Base-by-base conservation (phyloP, 1,140 invertebrate species). In the Himalopsyche phryganea region DNA sequence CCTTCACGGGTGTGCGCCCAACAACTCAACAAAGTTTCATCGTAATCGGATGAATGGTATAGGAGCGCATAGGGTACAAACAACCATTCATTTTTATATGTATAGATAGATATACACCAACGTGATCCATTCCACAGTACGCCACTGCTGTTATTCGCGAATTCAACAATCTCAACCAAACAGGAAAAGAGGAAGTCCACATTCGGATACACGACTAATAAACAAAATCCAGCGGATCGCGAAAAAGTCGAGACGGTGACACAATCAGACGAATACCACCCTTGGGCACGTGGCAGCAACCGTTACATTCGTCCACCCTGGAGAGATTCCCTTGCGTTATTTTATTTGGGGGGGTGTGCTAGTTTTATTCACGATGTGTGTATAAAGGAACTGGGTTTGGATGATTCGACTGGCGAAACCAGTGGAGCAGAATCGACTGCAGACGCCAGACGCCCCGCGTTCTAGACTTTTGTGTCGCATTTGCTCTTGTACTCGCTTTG, bases 371-470 rank as follows among this genome's bases (percentile, higher is more conserved):
- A 49, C 45, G 58, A 54, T 36, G 36, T 53, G 50, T 57, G 59
- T 61, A 56, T 50, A 15, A 44, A 28, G 50, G 60, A 50, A 58
- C 44, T 53, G 45, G 54, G 60, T 61, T 32, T 42, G 49, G 42
- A 40, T 47, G 40, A 53, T 53, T 60, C 58, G 58, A 40, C 45
- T 42, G 50, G 47, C 40, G 44, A 45, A 53, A 45, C 38, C 60
- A 54, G 50, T 62, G 60, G 33, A 62, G 60, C 60, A 61, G 60
- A 58, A 61, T 48, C 54, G 50, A 40, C 60, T 53, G 35, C 58
- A 60, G 60, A 61, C 60, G 57, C 48, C 54, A 57, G 59, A 61
- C 59, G 59, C 59, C 53, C 59, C 23, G 33, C 48, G 51, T 48
- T 56, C 48, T 44, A 61, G 60, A 61, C 54, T 57, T 61, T 61